A percentile compares a stretch with the other conserved stretches of the same genome.
These are phyloP conservation scores for Coecobrya sp. DNA, from an alignment of 2,888 invertebrate genomes.

Conservation along the genomic window DNA sequence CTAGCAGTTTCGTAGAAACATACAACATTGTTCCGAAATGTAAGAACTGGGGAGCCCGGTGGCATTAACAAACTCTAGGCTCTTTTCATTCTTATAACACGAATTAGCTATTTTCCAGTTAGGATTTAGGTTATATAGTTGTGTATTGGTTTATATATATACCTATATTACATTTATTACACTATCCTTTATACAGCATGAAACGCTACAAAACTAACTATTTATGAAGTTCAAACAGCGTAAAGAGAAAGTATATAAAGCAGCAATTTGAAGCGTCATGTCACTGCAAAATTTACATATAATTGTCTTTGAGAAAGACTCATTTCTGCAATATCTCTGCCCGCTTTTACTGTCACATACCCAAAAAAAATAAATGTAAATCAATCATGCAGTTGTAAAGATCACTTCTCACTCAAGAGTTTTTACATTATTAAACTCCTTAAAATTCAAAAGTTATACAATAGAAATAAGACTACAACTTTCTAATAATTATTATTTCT, in stretches of 20 bases:
- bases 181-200: too few relatives aligned
- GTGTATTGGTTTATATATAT: too few relatives aligned
- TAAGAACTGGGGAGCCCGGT: background rate
- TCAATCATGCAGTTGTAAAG: background rate
- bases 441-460: background rate
- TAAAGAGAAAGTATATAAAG: background rate
- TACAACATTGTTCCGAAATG: background rate
- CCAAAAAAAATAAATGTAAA: background rate
- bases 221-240: background rate
- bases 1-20: background rate
- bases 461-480: background rate
- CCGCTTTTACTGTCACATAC: background rate
- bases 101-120: constrained; percentile 16
- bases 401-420: background rate
- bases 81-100: background rate
- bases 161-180: too few relatives aligned
- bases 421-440: background rate
- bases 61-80: background rate
- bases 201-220: too few relatives aligned
- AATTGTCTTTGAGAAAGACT: constrained; percentile 5
- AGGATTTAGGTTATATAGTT: too few relatives aligned
- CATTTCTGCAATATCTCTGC: background rate
- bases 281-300: constrained; percentile 11
- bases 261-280: background rate
- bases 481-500: background rate